Evolutionary conservation across 2,888 invertebrate genomes (phyloP).

Genomic region (Stenodera caucasica): DNA sequence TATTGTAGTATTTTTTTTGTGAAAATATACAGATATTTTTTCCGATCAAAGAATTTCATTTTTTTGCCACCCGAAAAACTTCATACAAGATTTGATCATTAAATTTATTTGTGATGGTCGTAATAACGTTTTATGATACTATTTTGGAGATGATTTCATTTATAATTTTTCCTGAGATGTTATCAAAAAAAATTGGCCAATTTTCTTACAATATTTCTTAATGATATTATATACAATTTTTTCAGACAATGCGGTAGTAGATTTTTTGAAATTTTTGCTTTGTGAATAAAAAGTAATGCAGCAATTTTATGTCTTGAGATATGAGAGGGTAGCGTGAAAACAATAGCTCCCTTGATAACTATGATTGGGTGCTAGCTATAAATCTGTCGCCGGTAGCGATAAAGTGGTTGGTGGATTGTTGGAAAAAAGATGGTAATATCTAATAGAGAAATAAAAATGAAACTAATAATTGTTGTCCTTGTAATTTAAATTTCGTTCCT

Average conservation of each 20-base stretch:
- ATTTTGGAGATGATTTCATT: constrained; percentile 10
- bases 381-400: constrained; percentile 38
- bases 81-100: constrained; percentile 1
- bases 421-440: neutral
- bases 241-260: constrained; percentile 11
- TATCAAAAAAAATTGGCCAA: constrained; percentile 5
- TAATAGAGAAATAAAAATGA: neutral
- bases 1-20: neutral
- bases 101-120: constrained; percentile 7
- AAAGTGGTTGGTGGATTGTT: constrained; percentile 27
- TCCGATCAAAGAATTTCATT: neutral
- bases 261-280: too few relatives aligned
- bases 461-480: neutral
- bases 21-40: neutral
- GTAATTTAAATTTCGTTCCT: too few relatives aligned
- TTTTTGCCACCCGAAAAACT: neutral
- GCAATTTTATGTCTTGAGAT: constrained; percentile 18
- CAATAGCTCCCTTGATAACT: constrained; percentile 22
- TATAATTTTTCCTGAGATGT: neutral
- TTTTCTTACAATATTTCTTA: constrained; percentile 13
- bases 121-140: constrained; percentile 7
- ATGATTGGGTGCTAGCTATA: constrained; percentile 27
- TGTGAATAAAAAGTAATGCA: constrained; percentile 24
- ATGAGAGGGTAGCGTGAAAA: constrained; percentile 12
- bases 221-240: constrained; percentile 15